These are phyloP conservation scores for Philaethria dido DNA, from an alignment of 2,888 invertebrate species.

Conservation along the genomic window DNA sequence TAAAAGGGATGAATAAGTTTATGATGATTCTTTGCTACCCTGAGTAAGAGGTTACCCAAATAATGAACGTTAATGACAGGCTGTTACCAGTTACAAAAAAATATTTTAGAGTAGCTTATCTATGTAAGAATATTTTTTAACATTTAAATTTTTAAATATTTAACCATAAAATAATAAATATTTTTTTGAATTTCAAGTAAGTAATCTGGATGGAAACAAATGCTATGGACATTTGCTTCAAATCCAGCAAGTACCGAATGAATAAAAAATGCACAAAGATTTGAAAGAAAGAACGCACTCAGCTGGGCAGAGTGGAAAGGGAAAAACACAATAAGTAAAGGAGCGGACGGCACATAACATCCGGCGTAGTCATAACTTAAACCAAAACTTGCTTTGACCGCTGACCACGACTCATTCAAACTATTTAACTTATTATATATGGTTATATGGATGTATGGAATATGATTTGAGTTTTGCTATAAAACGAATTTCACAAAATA, in stretches of 20 bases:
- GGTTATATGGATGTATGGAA: no score
- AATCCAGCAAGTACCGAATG: conserved; percentile 56
- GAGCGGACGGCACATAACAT: conserved; percentile 61
- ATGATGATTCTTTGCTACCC: conserved; percentile 68
- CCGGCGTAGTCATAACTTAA: conserved; percentile 64
- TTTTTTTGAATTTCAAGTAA: no score
- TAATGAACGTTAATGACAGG: conserved; percentile 50
- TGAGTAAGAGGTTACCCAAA: conserved; percentile 58
- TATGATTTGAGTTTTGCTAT: background rate
- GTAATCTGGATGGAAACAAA: conserved; percentile 54
- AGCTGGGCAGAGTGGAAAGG: conserved; percentile 64
- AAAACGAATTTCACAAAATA: background rate
- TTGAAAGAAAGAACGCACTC: conserved; percentile 69
- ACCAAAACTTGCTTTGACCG: conserved; percentile 63
- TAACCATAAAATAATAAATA: no score
- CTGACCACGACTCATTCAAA: conserved; percentile 59
- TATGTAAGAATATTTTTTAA: background rate
- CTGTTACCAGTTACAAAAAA: conserved; percentile 71
- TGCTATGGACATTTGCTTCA: conserved; percentile 49
- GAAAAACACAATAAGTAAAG: conserved; percentile 70
- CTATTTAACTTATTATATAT: conserved; percentile 38
- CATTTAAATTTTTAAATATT: background rate
- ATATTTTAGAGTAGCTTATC: background rate
- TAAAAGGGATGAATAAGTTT: conserved; percentile 72
- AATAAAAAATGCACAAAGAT: conserved; percentile 65